Evolutionary conservation across 2,113 vertebrate species (phyloP).

Genomic region (Ranitomeya imitator): DNA sequence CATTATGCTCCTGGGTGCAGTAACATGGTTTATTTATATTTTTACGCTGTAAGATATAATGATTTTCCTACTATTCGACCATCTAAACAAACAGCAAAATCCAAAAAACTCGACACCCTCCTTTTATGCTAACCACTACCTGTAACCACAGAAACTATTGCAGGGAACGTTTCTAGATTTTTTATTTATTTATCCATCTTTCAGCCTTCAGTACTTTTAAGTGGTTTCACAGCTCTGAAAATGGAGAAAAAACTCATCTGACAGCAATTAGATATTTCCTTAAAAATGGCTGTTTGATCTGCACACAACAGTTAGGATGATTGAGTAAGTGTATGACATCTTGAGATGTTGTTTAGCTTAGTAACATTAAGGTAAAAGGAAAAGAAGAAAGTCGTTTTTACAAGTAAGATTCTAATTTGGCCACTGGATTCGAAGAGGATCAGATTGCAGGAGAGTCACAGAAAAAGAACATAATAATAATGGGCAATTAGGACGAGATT

Average conservation of each 20-base stretch:
- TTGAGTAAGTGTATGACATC: constrained; percentile 19
- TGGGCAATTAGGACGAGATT: constrained; percentile 26
- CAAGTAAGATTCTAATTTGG: constrained; percentile 39
- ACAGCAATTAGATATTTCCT: constrained; percentile 45
- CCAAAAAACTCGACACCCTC: neutral
- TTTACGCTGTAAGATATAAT: neutral
- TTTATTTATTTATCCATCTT: constrained; percentile 7
- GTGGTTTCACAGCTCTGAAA: constrained; percentile 2
- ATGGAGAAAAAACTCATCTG: constrained; percentile 27
- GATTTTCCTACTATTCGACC: neutral
- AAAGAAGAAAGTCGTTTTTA: constrained; percentile 3
- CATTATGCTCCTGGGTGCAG: neutral
- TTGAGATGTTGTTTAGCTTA: constrained; percentile 26
- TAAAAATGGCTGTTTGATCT: constrained; percentile 45
- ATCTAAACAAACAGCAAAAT: neutral
- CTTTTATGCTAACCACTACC: neutral
- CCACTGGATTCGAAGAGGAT: constrained; percentile 29
- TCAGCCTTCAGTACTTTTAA: constrained; percentile 37
- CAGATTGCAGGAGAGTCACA: constrained; percentile 3
- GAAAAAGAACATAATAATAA: constrained; percentile 5
- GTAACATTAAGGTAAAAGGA: constrained; percentile 26
- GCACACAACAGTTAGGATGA: constrained; percentile 40
- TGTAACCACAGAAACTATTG: neutral
- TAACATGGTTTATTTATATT: neutral
- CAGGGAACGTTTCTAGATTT: neutral